phyloP scores from a whole-genome alignment of 2,113 vertebrate species.

The Amblyopsis rosae region DNA sequence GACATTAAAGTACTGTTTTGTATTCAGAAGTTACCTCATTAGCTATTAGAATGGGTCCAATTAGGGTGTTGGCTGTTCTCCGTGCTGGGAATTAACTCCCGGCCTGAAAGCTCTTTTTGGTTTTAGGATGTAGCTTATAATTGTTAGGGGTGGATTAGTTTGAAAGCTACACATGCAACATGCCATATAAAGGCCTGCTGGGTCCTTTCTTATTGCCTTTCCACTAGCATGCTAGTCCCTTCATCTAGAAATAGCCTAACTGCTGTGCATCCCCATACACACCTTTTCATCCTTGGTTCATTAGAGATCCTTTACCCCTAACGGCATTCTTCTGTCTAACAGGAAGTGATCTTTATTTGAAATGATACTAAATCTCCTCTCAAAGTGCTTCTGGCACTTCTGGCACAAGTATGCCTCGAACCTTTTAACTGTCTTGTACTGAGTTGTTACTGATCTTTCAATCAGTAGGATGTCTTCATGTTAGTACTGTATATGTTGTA shows the following conservation, averaged over 20 bases:
- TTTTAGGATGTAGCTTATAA: background rate
- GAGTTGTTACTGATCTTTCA: background rate
- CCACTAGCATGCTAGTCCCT: background rate
- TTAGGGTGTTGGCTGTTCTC: conserved; percentile 37
- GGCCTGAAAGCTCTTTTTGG: background rate
- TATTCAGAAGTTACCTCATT: conserved; percentile 46
- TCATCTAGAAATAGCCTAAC: background rate
- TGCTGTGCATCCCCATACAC: too few relatives aligned
- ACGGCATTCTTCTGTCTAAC: background rate
- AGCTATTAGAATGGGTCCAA: conserved; percentile 36
- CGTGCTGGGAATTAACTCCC: conserved; percentile 23
- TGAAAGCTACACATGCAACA: background rate
- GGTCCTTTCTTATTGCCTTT: background rate
- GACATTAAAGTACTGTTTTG: conserved; percentile 50
- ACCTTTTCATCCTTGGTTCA: background rate
- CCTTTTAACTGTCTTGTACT: background rate
- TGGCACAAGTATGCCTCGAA: background rate
- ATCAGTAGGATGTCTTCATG: background rate
- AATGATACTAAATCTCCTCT: background rate
- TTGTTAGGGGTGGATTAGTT: background rate
- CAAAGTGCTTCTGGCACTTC: background rate
- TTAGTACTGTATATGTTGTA: background rate
- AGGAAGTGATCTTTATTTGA: background rate
- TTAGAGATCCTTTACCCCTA: background rate
- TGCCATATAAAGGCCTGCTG: background rate